These are phyloP conservation scores for Cyclophora albipunctata DNA, from an alignment of 2,888 invertebrate genomes.

Conservation along the genomic window DNA sequence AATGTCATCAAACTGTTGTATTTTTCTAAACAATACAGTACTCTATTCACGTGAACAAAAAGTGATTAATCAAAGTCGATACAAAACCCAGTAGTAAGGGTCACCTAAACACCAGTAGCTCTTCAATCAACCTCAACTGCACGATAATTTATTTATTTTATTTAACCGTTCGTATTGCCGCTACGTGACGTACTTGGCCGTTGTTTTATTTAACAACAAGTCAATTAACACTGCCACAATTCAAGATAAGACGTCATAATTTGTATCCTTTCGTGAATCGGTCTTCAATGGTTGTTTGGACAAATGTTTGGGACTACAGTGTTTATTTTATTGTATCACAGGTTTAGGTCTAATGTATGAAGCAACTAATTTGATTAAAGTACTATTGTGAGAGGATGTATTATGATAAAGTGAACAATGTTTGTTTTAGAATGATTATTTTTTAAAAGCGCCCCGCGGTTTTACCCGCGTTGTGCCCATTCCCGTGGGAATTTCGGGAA, in stretches of 20 bases:
- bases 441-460: too few species aligned
- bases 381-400: too few species aligned
- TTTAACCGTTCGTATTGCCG: constrained; percentile 3
- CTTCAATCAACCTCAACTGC: constrained; percentile 4
- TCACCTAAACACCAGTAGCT: constrained; percentile 15
- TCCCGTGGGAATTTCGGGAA: too few species aligned
- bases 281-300: background rate
- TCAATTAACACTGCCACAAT: constrained; percentile 4
- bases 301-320: too few species aligned
- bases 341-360: background rate
- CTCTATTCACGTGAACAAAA: too few species aligned
- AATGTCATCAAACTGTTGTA: too few species aligned
- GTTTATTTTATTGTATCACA: background rate
- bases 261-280: constrained; percentile 8
- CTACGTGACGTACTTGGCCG: constrained; percentile 5
- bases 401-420: too few species aligned
- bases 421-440: too few species aligned
- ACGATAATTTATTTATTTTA: constrained; percentile 5
- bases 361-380: too few species aligned
- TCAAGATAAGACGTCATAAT: constrained; percentile 4
- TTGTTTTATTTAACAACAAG: constrained; percentile 1
- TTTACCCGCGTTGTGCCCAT: too few species aligned
- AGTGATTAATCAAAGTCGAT: too few species aligned
- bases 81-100: constrained; percentile 4
- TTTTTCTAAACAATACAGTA: too few species aligned